Conservation (phyloP, 2,113 vertebrate species). For the Tyrannus savana region DNA sequence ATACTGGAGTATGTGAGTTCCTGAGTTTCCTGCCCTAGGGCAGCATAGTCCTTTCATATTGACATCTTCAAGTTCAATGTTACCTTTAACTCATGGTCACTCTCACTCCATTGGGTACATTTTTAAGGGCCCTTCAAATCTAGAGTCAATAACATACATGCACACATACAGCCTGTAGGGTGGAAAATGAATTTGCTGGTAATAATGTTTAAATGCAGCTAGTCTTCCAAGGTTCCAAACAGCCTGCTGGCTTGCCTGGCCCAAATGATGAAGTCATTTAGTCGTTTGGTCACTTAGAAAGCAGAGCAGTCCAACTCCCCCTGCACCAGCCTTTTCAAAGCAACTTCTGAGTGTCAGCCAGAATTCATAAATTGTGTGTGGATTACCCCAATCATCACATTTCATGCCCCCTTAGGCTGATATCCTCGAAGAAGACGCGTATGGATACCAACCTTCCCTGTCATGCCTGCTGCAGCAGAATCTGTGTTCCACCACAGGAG, state of each 20-base stretch:
- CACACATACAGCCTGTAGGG: background rate
- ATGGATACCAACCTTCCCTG: background rate
- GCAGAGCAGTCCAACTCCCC: rapidly evolving
- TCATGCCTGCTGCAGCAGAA: background rate
- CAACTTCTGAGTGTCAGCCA: background rate
- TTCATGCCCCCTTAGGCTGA: background rate
- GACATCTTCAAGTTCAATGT: background rate
- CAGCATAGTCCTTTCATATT: background rate
- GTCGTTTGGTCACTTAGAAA: background rate
- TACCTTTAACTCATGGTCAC: background rate
- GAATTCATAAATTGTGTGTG: background rate
- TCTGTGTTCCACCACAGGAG: background rate
- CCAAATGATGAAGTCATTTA: background rate
- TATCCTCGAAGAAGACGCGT: background rate
- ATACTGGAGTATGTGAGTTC: rapidly evolving
- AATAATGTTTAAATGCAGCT: background rate
- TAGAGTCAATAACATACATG: background rate
- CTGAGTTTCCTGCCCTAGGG: rapidly evolving
- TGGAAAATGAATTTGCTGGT: background rate
- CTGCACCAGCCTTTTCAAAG: background rate
- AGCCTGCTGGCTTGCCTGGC: background rate
- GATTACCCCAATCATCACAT: background rate
- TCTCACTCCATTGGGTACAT: background rate
- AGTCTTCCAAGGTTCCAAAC: background rate
- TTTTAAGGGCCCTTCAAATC: background rate